Evolutionary conservation across 2,888 invertebrate species (phyloP).

Genomic region (Poecilus cupreus): DNA sequence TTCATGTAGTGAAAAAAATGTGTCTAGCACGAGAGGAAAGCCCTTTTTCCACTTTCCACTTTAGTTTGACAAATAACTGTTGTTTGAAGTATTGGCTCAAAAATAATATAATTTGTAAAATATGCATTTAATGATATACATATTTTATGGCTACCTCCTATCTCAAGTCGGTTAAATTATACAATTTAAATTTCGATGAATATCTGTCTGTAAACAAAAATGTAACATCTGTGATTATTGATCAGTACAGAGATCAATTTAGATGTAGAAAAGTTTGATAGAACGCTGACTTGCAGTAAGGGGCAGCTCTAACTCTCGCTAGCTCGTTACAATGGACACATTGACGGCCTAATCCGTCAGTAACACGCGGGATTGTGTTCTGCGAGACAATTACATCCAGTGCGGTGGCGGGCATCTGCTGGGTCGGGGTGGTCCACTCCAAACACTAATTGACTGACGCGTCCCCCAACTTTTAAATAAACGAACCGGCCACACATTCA

Average conservation of each 20-base stretch:
- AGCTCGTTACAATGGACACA: constrained; percentile 51
- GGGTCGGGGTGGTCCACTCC: not conserved
- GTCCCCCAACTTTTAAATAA: constrained; percentile 14
- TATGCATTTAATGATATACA: no score
- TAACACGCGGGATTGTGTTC: constrained; percentile 44
- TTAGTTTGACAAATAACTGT: no score
- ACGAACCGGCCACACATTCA: not conserved
- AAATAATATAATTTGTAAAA: no score
- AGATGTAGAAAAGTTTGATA: not conserved
- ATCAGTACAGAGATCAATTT: not conserved
- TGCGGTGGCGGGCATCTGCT: not conserved
- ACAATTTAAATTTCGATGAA: no score
- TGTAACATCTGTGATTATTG: no score
- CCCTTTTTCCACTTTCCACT: no score
- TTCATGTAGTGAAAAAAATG: no score
- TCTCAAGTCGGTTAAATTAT: no score
- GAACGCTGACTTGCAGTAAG: constrained; percentile 34
- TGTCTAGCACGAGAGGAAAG: no score
- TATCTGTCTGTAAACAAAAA: no score
- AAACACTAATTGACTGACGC: constrained; percentile 28
- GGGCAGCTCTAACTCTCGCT: not conserved
- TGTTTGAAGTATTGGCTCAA: no score
- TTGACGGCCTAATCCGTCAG: constrained; percentile 52
- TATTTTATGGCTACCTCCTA: no score
- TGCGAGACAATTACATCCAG: constrained; percentile 42